Evolutionary conservation across 1,140 invertebrate genomes (phyloP), one percentile per base, ranked within the genome.

Genomic region (Metopolophium dirhodum): DNA sequence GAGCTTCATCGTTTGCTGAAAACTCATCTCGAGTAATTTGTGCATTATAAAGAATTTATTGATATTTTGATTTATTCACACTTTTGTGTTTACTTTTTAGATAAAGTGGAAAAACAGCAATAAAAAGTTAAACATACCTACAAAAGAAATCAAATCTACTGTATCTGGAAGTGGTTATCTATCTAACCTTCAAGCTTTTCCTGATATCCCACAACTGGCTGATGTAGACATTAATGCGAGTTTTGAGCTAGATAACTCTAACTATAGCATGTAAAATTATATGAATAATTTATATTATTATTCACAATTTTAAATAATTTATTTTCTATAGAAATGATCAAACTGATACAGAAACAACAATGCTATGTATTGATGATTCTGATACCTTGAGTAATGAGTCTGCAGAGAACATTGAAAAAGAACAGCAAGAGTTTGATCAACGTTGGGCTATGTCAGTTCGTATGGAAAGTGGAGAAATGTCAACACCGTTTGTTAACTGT

Each of bases 151-250:
- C 2, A 68, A 90, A 61, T 30, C 82, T 22, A 23, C 82, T 37
- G 23, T 51, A 82, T 11, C 57, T 35, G 41, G 26, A 85, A 93
- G 45, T 85, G 54, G 20, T 41, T 92, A 85, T 23, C 14, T 41
- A 41, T 49, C 91, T 85, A 35, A 86, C n/a, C n/a, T 93, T 54
- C 91, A 86, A 54, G 22, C 37, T 83, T 93, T 93, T 86, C 91
- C 91, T 86, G 91, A 93, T 57, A 93, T 93, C 7, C 91, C 91
- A 30, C 91, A 86, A 85, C 57, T 93, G 14, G 91, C 91, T 83
- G 91, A 93, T 93, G 91, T 93, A 22, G 91, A 93, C 57, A 45
- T 86, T 85, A 83, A 82, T 86, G 91, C 91, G n/a, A 93, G 91
- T 83, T 85, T 93, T 45, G 89, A 90, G 37, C 26, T 61, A 68